phyloP scores from a whole-genome alignment of 2,797 vertebrate species.

The Meda fulgida region DNA sequence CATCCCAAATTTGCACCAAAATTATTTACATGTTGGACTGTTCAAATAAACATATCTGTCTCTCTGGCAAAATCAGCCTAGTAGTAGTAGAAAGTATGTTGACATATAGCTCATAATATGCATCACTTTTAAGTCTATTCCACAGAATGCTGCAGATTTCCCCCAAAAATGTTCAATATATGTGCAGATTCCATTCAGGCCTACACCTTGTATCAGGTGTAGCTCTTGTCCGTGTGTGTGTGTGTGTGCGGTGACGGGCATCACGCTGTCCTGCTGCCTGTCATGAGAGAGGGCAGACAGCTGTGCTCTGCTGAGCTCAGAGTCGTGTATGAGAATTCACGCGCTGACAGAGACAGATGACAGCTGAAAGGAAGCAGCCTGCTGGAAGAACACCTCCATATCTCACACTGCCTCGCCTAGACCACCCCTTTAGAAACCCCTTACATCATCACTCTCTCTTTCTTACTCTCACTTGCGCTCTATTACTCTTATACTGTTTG shows the following conservation, averaged over 20 bases:
- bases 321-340: conserved; percentile 3
- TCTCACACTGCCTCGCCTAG: conserved; percentile 25
- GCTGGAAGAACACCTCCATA: conserved; percentile 33
- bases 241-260: conserved; percentile 11
- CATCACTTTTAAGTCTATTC: neutral
- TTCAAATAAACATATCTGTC: neutral
- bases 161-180: neutral
- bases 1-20: neutral
- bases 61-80: neutral
- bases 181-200: neutral
- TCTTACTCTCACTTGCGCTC: conserved; percentile 18
- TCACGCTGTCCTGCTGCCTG: conserved; percentile 24
- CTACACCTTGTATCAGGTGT: conserved; percentile 6
- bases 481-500: neutral
- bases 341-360: conserved; percentile 41
- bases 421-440: conserved; percentile 22
- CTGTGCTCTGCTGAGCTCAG: conserved; percentile 24
- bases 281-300: conserved; percentile 38
- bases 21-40: neutral
- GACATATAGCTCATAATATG: neutral
- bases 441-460: neutral
- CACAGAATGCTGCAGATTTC: neutral
- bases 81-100: neutral
- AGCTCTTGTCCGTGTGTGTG: neutral
- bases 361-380: conserved; percentile 41